Base-by-base conservation (phyloP, 1,140 invertebrate genomes). In the Yoshiicerus persimilis region DNA sequence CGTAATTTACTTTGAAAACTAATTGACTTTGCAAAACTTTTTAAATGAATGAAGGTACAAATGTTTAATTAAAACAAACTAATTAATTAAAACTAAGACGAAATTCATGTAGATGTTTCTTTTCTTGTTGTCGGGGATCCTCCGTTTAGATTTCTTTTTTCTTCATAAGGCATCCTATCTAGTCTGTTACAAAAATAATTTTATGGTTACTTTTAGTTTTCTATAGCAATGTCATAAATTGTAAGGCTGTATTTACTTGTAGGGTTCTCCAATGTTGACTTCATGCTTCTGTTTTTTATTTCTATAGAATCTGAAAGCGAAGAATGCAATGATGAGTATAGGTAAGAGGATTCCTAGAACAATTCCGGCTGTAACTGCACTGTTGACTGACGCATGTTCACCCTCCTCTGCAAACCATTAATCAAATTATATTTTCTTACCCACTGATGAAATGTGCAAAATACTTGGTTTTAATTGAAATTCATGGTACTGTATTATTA, bases 391-490 rank as follows among this genome's bases (percentile, higher is more conserved):
- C 41, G 89, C 84, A 77, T 91, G 88, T 38, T 91, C 90, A 75
- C 90, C 90, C 64, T 90, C 89, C 89, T 91, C 90, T 91, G 83
- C 6, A 87, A 88, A 89, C 23, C 75, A 80, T 80, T 80, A 38
- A 80, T 38, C 75, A 80, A 80, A 80, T 23, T 36, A 80, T 80
- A 77, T 70, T 70, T 70, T 70, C 47, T n/a, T n/a, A n/a, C 47
- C 20, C 1, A 56, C 0, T n/a, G n/a, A n/a, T n/a, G n/a, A n/a
- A n/a, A n/a, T n/a, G n/a, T n/a, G n/a, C n/a, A n/a, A n/a, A n/a
- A n/a, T n/a, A n/a, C n/a, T n/a, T n/a, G n/a, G n/a, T n/a, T n/a
- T n/a, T n/a, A n/a, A n/a, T n/a, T n/a, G n/a, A n/a, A n/a, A n/a
- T n/a, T n/a, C n/a, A n/a, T n/a, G n/a, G n/a, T n/a, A n/a, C n/a